Evolutionary conservation across 2,113 vertebrate genomes (phyloP).

Genomic region (Campylorhamphus procurvoides): DNA sequence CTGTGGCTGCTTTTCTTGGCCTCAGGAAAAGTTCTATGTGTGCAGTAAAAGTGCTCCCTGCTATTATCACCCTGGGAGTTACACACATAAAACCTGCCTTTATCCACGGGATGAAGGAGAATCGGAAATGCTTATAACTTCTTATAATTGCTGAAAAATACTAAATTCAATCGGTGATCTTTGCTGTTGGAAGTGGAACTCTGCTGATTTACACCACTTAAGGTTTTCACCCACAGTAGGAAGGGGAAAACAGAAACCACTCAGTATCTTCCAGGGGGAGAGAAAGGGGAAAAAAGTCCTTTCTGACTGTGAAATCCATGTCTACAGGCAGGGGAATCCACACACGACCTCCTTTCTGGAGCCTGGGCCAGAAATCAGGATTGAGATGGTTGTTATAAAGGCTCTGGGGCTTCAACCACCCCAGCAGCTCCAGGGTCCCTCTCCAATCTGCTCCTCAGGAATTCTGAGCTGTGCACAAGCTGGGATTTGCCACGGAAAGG

Average conservation of each 20-base stretch:
- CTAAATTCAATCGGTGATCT: constrained; percentile 4
- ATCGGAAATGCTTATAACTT: constrained; percentile 27
- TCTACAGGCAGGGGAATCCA: too few species aligned
- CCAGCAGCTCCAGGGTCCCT: too few species aligned
- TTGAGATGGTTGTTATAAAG: too few species aligned
- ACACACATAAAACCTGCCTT: constrained; percentile 36
- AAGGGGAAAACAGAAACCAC: background rate
- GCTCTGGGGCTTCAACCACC: too few species aligned
- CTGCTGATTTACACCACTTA: background rate
- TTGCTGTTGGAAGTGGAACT: background rate
- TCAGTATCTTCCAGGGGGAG: background rate
- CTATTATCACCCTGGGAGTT: constrained; percentile 64
- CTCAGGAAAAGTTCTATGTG: constrained; percentile 28
- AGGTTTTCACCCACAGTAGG: background rate
- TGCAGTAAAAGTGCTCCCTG: constrained; percentile 57
- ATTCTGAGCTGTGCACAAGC: too few species aligned
- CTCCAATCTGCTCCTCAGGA: too few species aligned
- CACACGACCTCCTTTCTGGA: too few species aligned
- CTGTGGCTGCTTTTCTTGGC: constrained; percentile 63
- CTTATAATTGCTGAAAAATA: constrained; percentile 13
- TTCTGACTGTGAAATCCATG: background rate
- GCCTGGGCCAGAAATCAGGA: too few species aligned
- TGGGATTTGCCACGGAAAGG: too few species aligned
- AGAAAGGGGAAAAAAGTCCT: background rate
- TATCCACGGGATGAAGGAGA: constrained; percentile 33